A percentile compares a stretch with the other conserved stretches of the same genome.
These are phyloP conservation scores for Hyles vespertilio DNA, from an alignment of 1,140 invertebrate genomes.

Conservation along the genomic window DNA sequence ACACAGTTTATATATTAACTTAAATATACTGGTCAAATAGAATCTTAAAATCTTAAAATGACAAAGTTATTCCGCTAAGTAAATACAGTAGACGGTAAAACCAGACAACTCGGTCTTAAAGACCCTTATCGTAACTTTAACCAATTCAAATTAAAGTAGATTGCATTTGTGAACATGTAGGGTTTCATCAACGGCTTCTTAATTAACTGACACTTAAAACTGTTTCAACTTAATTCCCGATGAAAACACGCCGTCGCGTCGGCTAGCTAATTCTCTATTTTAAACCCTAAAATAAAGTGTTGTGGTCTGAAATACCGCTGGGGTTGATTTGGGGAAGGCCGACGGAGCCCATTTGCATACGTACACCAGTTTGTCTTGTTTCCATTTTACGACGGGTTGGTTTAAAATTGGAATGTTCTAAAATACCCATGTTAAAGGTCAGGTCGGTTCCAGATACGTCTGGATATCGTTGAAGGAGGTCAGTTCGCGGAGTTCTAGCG, in stretches of 20 bases:
- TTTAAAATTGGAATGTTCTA: background rate
- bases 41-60: no score
- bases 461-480: no score
- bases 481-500: no score
- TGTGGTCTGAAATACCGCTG: constrained; percentile 22
- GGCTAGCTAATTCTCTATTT: constrained; percentile 9
- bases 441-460: no score
- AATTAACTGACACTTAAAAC: constrained; percentile 52
- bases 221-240: constrained; percentile 19
- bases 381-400: constrained; percentile 21
- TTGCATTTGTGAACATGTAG: constrained; percentile 31
- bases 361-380: constrained; percentile 27
- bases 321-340: constrained; percentile 17
- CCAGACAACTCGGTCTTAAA: background rate
- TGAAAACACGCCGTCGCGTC: constrained; percentile 3
- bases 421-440: no score
- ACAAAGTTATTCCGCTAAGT: no score
- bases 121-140: background rate
- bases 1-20: no score
- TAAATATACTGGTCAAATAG: no score
- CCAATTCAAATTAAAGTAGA: constrained; percentile 19
- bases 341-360: constrained; percentile 32
- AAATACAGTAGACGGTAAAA: background rate
- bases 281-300: constrained; percentile 19
- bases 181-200: constrained; percentile 55